Evolutionary conservation across 2,888 invertebrate genomes (phyloP), one percentile per base, ranked within the genome.

Genomic region (Alsophila aescularia): DNA sequence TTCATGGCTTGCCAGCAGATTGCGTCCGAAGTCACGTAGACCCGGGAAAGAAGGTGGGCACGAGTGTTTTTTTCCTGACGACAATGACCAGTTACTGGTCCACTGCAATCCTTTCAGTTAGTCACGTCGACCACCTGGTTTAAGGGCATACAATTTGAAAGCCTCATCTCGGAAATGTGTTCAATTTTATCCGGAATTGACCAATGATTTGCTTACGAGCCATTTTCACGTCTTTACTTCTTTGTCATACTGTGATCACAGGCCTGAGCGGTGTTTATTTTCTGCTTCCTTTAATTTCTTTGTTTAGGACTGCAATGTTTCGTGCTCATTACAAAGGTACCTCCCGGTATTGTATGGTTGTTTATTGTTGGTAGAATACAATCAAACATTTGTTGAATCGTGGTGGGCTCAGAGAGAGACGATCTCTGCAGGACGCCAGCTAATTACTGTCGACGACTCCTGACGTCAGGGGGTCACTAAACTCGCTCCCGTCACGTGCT

Each of bases 401-500:
- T 54, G 57, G 71, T 69, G 69, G 70, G 68, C 60, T 73, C 64
- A 73, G 74, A 73, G 64, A 72, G 73, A 74, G 65, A 73, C 24
- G 45, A 72, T 65, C 81, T 69, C 83, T 65, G 69, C 81, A 81
- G 84, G 85, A 82, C 74, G 78, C 75, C 77, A 66, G 69, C 70
- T 78, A 83, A 84, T 80, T 76, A 76, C 70, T 72, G 70, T 68
- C 64, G 62, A 67, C 64, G 62, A 67, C 13, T 75, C 73, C 73
- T 74, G 75, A 75, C 70, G 66, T 70, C 73, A 69, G 69, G 68
- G 77, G 85, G 85, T 81, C 82, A 83, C 62, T 77, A 72, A 79
- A 81, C 81, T 75, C 67, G 61, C 66, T 67, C 65, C 70, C 58
- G 73, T 70, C 82, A 81, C 78, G 80, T 77, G 80, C 72, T 71